Conservation (phyloP, 2,113 vertebrate species). For the Erinaceus europaeus region DNA sequence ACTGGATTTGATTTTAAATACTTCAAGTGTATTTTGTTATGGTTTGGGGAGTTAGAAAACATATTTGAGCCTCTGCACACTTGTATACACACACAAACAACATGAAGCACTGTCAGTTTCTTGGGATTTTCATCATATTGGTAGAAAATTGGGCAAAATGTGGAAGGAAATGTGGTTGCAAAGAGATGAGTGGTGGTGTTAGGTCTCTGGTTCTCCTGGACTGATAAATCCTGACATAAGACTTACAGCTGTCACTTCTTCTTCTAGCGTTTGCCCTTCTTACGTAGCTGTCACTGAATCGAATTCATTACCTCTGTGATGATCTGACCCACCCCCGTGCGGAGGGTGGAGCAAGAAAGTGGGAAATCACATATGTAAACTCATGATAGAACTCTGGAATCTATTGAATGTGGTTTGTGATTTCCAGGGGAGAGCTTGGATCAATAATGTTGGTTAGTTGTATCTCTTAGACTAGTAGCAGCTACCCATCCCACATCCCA, state of each 20-base stretch:
- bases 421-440: not conserved
- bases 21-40: not conserved
- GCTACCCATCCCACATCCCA: not conserved
- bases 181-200: not conserved
- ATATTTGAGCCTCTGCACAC: not conserved
- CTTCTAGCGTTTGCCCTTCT: no score
- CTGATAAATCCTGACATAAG: not conserved
- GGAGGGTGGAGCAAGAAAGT: not conserved
- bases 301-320: not conserved
- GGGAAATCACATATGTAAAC: not conserved
- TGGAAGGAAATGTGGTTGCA: not conserved
- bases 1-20: not conserved
- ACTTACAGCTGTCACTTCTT: no score
- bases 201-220: not conserved
- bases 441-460: slow-evolving; percentile 5
- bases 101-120: not conserved
- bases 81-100: not conserved
- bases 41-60: slow-evolving; percentile 6
- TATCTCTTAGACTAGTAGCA: not conserved
- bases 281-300: not conserved
- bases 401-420: not conserved
- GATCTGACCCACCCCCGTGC: not conserved
- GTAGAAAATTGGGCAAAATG: slow-evolving; percentile 1
- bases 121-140: not conserved
- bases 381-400: not conserved